Percentiles rank a stretch among this genome's conserved stretches.
Evolutionary conservation across 2,888 invertebrate species (phyloP).

Genomic region (Cynaeus angustus): DNA sequence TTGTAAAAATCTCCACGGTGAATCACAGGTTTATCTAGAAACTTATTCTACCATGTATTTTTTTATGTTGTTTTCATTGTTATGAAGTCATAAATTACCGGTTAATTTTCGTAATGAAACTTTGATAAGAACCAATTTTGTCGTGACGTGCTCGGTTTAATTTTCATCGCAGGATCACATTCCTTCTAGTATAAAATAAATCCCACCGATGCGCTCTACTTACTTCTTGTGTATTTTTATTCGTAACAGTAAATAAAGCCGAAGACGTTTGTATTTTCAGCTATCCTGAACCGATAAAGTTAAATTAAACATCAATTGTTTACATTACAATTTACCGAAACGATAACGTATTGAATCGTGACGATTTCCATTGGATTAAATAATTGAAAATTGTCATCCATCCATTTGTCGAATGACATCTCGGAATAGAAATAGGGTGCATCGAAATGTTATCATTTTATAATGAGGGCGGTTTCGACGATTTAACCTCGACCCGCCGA

Average conservation of each 20-base stretch:
- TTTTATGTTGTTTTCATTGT: slow-evolving; percentile 3
- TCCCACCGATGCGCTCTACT: slow-evolving; percentile 8
- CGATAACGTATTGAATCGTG: slow-evolving; percentile 30
- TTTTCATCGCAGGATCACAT: background rate
- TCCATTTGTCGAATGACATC: no score
- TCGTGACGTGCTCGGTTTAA: background rate
- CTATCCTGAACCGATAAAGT: slow-evolving; percentile 22
- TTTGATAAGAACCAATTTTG: background rate
- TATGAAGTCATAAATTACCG: background rate
- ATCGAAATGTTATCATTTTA: no score
- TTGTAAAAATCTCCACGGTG: background rate
- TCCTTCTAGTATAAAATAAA: slow-evolving; percentile 9
- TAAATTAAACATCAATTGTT: slow-evolving; percentile 35
- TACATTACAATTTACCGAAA: slow-evolving; percentile 33
- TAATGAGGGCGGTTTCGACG: no score
- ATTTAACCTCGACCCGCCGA: no score
- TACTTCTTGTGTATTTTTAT: slow-evolving; percentile 19
- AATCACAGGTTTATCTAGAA: background rate
- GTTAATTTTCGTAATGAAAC: slow-evolving; percentile 4
- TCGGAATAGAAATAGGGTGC: no score
- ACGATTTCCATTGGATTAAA: slow-evolving; percentile 20
- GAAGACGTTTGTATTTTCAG: slow-evolving; percentile 12
- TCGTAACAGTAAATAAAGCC: slow-evolving; percentile 18
- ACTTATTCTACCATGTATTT: background rate
- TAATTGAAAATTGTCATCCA: slow-evolving; percentile 24